Evolutionary conservation across 2,888 invertebrate genomes (phyloP).

Genomic region (Stenurella melanura): DNA sequence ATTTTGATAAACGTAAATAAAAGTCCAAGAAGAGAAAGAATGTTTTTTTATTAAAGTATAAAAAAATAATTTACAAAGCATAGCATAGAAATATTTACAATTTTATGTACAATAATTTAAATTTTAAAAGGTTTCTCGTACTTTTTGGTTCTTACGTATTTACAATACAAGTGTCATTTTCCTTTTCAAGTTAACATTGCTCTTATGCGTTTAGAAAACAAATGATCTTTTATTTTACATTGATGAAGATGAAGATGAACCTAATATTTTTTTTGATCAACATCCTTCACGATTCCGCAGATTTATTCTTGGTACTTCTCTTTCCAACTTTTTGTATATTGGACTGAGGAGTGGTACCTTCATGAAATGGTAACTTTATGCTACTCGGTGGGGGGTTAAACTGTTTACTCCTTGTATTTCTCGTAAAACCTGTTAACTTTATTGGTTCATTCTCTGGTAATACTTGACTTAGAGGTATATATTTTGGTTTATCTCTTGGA

Average conservation of each 20-base stretch:
- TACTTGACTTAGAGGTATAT: conserved; percentile 47
- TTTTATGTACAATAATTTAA: conserved; percentile 40
- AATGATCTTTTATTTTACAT: no score
- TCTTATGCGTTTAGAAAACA: no score
- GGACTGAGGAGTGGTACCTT: conserved; percentile 30
- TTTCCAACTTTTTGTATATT: conserved; percentile 48
- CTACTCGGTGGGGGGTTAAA: conserved; percentile 33
- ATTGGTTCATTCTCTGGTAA: conserved; percentile 9
- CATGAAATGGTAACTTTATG: not conserved
- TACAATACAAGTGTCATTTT: not conserved
- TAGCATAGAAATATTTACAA: conserved; percentile 28
- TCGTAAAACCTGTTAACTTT: conserved; percentile 28
- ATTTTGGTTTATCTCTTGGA: conserved; percentile 39
- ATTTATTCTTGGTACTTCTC: conserved; percentile 9
- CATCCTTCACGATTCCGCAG: not conserved
- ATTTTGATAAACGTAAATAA: conserved; percentile 44
- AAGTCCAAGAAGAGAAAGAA: conserved; percentile 23
- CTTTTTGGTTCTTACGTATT: not conserved
- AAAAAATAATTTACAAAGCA: conserved; percentile 39
- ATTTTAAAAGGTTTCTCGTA: not conserved
- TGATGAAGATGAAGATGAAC: no score
- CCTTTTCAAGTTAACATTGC: no score
- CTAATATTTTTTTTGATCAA: not conserved
- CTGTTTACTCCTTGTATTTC: conserved; percentile 44
- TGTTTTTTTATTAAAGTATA: conserved; percentile 30